Base-by-base conservation (phyloP, 2,797 vertebrate genomes). In the Myripristis jacobus region DNA sequence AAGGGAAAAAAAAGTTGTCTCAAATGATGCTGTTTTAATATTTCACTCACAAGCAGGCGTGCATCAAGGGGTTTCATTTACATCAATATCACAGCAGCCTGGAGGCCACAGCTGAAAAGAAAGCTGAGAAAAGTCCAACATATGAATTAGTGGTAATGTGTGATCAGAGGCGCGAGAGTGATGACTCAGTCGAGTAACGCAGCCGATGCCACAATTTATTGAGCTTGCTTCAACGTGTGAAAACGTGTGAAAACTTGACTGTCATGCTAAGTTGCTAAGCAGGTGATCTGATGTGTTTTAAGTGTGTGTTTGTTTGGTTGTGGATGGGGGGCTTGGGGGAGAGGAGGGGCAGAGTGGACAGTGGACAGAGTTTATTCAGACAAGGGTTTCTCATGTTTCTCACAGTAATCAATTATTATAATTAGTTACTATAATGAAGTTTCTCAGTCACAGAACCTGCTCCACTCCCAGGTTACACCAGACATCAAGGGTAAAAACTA, bases 41-140 rank as follows among this genome's bases (percentile, higher is more conserved):
- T 75, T 73, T 68, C 11, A 72, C 58, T 21, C 24, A 18, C 29
- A 41, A 65, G 13, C 36, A 51, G 38, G 43, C 43, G 0, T 61
- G 66, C 74, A 36, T 79, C 61, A 27, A 60, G 55, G 34, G 61
- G 19, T 48, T 58, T 82, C 55, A 74, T 82, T 80, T 76, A 18
- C 21, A 76, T 38, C 53, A 34, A 38, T 21, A 70, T 4, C 4
- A 41, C 41, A 61, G n/a, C 18, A 53, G 27, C 56, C 55, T 24
- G 13, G 31, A 61, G 72, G 66, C 57, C 31, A 27, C 2, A 11
- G 21, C 19, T 21, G n/a, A 50, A 22, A 21, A 50, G 11, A 50
- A 18, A 9, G 19, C 15, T n/a, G 2, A 7, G 19, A 16, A 58
- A 47, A 36, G 9, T 22, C 53, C 21, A 46, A 13, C 0, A 6